phyloP scores from a whole-genome alignment of 2,113 vertebrate species.

The Gallinago undulata region DNA sequence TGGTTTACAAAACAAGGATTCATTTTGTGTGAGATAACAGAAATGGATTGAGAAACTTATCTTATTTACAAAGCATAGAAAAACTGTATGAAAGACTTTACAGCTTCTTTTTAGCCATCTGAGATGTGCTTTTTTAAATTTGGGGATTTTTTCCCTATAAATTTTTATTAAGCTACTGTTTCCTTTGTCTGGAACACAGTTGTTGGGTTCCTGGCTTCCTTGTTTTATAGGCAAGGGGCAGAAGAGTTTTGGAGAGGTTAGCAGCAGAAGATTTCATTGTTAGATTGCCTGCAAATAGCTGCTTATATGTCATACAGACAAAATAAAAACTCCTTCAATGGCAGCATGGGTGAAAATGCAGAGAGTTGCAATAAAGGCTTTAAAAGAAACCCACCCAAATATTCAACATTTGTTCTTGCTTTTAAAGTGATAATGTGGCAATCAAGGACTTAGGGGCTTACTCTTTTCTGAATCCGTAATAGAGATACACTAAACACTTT shows the following conservation, averaged over 20 bases:
- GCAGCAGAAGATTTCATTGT: neutral
- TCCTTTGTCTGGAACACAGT: neutral
- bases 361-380: neutral
- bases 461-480: no score
- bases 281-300: neutral
- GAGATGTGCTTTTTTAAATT: neutral
- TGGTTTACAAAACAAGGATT: neutral
- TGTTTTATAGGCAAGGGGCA: neutral
- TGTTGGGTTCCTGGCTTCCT: neutral
- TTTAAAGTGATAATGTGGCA: neutral
- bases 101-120: neutral
- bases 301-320: no score
- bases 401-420: neutral
- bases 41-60: neutral
- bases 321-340: neutral
- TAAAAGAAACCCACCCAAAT: neutral
- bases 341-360: neutral
- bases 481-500: neutral
- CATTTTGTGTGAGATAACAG: neutral
- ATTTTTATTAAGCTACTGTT: neutral
- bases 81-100: neutral
- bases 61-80: neutral
- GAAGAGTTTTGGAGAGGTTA: neutral
- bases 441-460: neutral
- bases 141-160: neutral